Conservation (phyloP, 2,797 vertebrate genomes). For the Argya squamiceps region DNA sequence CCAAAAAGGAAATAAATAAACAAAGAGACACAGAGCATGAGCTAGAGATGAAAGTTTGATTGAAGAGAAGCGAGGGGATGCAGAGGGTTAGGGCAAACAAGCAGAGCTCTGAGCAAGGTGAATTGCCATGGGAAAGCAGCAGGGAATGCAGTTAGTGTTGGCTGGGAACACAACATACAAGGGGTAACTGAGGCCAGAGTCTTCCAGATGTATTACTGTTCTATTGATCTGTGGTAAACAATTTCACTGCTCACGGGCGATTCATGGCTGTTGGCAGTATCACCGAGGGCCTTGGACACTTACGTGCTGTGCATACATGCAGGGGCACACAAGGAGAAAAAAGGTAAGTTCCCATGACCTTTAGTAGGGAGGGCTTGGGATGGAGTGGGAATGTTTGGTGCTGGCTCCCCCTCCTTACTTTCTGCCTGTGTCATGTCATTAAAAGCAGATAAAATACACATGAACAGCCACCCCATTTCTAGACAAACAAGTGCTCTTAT, state of each 20-base stretch:
- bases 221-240: neutral
- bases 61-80: neutral
- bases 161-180: neutral
- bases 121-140: neutral
- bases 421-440: neutral
- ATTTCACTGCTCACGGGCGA: neutral
- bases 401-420: neutral
- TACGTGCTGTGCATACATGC: neutral
- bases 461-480: neutral
- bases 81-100: neutral
- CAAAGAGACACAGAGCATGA: neutral
- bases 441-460: neutral
- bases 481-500: neutral
- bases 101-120: neutral
- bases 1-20: neutral
- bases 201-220: neutral
- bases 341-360: neutral
- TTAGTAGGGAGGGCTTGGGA: neutral
- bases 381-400: neutral
- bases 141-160: neutral
- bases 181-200: neutral
- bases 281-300: neutral
- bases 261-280: neutral
- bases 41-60: neutral
- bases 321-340: neutral